These are phyloP conservation scores for Arion vulgaris DNA, from an alignment of 1,140 invertebrate species.

Conservation along the genomic window DNA sequence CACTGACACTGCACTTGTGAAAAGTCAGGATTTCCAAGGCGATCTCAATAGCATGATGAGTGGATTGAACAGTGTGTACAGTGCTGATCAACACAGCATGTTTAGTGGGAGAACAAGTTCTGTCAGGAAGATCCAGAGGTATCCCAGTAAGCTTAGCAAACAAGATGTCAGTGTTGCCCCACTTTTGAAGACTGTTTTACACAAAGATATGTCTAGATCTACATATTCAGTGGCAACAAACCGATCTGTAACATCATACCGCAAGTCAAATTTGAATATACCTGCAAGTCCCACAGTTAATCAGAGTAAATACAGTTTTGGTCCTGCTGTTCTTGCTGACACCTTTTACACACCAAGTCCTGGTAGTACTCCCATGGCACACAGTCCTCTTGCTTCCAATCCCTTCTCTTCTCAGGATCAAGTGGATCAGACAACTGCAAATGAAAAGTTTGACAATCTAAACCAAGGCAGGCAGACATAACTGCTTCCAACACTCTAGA, in stretches of 20 bases:
- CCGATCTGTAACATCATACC: background rate
- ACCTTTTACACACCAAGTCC: background rate
- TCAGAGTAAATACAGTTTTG: slow-evolving; percentile 23
- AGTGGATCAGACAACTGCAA: background rate
- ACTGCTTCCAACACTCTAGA: background rate
- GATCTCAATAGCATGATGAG: slow-evolving; percentile 30
- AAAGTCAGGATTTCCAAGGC: background rate
- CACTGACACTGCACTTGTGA: background rate
- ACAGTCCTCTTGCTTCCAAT: slow-evolving; percentile 15
- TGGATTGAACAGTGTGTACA: slow-evolving; percentile 32
- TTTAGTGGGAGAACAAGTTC: slow-evolving; percentile 4
- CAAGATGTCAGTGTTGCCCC: slow-evolving; percentile 11
- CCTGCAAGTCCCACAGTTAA: background rate
- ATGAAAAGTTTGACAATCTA: background rate
- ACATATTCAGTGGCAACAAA: slow-evolving; percentile 29
- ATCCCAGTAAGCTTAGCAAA: slow-evolving; percentile 23
- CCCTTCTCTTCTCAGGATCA: background rate
- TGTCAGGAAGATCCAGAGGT: slow-evolving; percentile 11
- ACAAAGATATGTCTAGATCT: slow-evolving; percentile 34
- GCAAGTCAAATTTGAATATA: background rate
- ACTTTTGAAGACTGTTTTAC: slow-evolving; percentile 22
- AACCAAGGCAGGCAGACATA: background rate
- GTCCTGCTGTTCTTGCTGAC: background rate
- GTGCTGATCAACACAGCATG: slow-evolving; percentile 5
- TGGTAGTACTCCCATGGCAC: slow-evolving; percentile 4